A percentile compares a stretch with the other conserved stretches of the same genome.
Evolutionary conservation across 2,113 vertebrate genomes (phyloP).

Genomic region (Dasypus novemcinctus): DNA sequence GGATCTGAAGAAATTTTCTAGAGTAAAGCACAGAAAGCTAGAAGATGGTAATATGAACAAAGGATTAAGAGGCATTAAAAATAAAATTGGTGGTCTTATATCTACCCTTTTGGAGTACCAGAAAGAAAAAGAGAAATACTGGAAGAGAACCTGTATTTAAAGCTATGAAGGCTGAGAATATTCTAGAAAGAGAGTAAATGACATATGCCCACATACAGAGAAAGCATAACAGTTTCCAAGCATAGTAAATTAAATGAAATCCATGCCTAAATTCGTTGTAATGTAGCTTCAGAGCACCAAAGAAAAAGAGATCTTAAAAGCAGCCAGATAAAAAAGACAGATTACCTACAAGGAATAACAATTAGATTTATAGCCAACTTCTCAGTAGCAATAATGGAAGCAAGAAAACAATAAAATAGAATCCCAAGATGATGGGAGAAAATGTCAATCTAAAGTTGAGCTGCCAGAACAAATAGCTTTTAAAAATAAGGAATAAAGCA

Average conservation of each 20-base stretch:
- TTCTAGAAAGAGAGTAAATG: not conserved
- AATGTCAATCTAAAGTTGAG: not conserved
- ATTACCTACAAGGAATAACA: not conserved
- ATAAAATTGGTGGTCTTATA: not conserved
- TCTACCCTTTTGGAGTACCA: not conserved
- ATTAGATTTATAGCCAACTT: not conserved
- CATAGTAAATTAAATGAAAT: not conserved
- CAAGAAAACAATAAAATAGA: not conserved
- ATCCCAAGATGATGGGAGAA: not conserved
- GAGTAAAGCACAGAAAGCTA: not conserved
- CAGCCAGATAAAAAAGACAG: no score
- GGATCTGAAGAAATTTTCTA: not conserved
- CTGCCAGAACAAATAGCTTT: not conserved
- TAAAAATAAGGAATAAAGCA: not conserved
- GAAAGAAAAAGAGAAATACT: conserved; percentile 24
- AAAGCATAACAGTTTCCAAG: not conserved
- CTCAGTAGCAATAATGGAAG: not conserved
- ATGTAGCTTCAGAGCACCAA: not conserved
- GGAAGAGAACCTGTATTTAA: not conserved
- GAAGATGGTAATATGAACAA: not conserved
- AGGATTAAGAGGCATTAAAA: not conserved
- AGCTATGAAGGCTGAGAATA: not conserved
- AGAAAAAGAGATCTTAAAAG: no score
- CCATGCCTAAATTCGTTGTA: not conserved
- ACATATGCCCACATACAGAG: not conserved